Conservation (phyloP, 1,140 invertebrate species). For the Cyrtorhinus lividipennis region DNA sequence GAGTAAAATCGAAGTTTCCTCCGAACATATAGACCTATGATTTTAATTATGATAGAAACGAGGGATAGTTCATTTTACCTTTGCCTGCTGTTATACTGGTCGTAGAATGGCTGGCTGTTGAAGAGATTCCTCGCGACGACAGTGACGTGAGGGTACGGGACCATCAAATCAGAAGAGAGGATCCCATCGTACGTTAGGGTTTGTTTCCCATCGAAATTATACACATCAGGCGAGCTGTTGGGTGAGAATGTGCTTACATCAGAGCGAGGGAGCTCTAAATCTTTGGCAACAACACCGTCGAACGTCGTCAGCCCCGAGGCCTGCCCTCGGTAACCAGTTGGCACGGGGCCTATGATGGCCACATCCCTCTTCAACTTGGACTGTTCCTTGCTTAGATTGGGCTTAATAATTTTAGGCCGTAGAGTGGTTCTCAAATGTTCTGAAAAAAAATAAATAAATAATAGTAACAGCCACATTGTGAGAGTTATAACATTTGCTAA, state of each 20-base stretch:
- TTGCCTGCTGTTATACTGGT: too few species aligned
- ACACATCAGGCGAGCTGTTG: neutral
- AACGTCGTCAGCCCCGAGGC: neutral
- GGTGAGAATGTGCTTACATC: neutral
- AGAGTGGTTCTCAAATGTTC: too few species aligned
- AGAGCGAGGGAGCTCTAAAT: neutral
- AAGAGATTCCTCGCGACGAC: neutral
- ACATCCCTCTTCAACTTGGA: neutral
- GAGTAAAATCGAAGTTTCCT: too few species aligned
- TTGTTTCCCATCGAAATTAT: neutral
- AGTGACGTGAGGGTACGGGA: neutral
- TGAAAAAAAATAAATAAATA: too few species aligned
- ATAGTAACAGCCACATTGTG: too few species aligned
- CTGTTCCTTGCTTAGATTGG: neutral
- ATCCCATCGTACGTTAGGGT: neutral
- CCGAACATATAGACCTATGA: too few species aligned
- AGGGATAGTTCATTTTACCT: too few species aligned
- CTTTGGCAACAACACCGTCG: neutral
- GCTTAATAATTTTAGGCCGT: too few species aligned
- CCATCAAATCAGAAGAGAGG: neutral
- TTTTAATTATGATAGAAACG: too few species aligned
- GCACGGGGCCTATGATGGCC: neutral
- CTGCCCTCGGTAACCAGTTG: neutral
- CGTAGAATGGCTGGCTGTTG: neutral
- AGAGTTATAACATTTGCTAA: too few species aligned